Evolutionary conservation across 2,113 vertebrate species (phyloP), one percentile per base, ranked within the genome.

Genomic region (Chauna torquata): DNA sequence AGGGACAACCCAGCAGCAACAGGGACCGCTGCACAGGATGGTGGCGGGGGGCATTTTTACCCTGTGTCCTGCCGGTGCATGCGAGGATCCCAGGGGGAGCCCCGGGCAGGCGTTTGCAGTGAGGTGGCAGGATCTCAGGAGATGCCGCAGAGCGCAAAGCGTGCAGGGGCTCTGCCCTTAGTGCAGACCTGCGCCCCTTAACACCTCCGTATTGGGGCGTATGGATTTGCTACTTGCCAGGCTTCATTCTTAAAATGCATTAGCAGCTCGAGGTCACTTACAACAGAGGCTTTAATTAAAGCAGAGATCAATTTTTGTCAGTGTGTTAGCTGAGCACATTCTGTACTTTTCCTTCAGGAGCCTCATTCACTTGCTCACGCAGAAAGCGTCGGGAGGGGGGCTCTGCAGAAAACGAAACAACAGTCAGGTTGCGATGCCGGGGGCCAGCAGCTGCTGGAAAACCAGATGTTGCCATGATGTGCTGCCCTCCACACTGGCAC

Each of bases 261-360:
- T 93, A 91, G 94, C 88, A 68, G 91, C 87, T 93, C 38, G 80
- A 95, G 97, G 96, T 97, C 96, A 97, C 86, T 96, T 92, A 75
- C 96, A 95, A 92, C 66, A 84, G 96, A 82, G 91, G 92, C 72
- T 97, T 96, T 97, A 97, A 98, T 97, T 97, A 97, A 97, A 95
- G 91, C 4, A n/a, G 94, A 96, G 96, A 97, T 97, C 97, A 96
- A 95, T 97, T 95, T 95, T 90, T 97, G 96, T 96, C 96, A 96
- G 96, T 3, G 20, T 3, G 12, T 22, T 76, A 82, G 92, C 91
- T 86, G 95, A 97, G 97, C 87, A 97, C 96, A 89, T 24, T 52
- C 94, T 97, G 97, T 96, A 94, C 97, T 94, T 95, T 96, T 96
- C 96, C 94, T 96, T 76, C 78, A 82, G 95, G 68, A 97, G 94